Evolutionary conservation across 2,888 invertebrate genomes (phyloP), one percentile per base, ranked within the genome.

Genomic region (Lamproptera curius): DNA sequence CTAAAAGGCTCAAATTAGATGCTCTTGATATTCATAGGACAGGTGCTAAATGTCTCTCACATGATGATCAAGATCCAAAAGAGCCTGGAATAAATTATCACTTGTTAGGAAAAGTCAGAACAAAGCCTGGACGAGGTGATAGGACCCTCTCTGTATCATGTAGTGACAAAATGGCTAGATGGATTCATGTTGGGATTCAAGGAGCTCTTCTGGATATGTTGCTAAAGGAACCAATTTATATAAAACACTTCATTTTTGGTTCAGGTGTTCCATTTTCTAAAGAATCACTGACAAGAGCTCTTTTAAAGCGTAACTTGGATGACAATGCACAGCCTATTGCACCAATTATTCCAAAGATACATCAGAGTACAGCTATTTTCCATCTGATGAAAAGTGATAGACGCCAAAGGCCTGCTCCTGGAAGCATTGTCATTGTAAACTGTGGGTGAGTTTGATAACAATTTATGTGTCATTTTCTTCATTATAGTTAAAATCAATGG

Each of bases 121-220:
- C 93, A 0, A 98, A 98, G 76, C 97, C 97, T 17, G 97, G 97
- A 0, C 89, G 97, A 64, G 98, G 98, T 0, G 94, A 95, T 69
- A 92, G 92, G 39, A 97, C 98, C 0, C 73, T 95, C 34, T 97
- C 97, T 8, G 92, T 97, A 62, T 97, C 97, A 0, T 98, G 98
- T 75, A 97, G 97, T 75, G 98, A 98, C 78, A 98, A 98, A 89
- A 83, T 98, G 10, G 92, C 96, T 1, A 92, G 93, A 62, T 98
- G 98, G 98, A 92, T 94, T 66, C 85, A 94, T 51, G 68, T 96
- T 23, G 97, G 98, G 0, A 70, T 96, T 16, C 97, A 95, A 85
- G 97, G 98, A 2, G 91, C 94, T 2, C 77, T 98, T 2, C 69
- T 97, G 39, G 91, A 91, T 53, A 73, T 91, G 51, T 70, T 97